These are phyloP conservation scores for Mesaphorura yosii DNA, from an alignment of 1,140 invertebrate species.

Conservation along the genomic window DNA sequence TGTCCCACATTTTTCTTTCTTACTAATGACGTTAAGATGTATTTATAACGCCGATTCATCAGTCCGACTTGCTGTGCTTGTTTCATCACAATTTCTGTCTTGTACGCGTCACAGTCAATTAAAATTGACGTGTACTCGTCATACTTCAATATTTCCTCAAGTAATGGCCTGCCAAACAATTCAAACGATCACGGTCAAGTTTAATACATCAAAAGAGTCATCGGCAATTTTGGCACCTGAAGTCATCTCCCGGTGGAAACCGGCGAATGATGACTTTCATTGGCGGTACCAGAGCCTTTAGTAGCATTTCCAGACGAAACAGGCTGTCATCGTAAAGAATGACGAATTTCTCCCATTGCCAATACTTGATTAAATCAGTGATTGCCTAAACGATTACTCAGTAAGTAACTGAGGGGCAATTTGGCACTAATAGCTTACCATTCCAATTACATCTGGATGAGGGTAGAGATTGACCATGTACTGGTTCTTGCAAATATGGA, in stretches of 20 bases:
- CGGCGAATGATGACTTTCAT: conserved; percentile 36
- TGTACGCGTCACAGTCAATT: conserved; percentile 58
- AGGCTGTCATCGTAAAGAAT: conserved; percentile 90
- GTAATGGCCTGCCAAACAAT: background rate
- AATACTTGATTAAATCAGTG: conserved; percentile 72
- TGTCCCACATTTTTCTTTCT: too few relatives aligned
- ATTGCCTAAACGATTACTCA: conserved; percentile 72
- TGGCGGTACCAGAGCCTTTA: conserved; percentile 74
- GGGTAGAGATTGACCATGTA: conserved; percentile 89
- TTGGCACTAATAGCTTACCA: too few relatives aligned
- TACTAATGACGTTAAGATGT: conserved; percentile 65
- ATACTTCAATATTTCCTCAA: background rate
- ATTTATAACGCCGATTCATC: conserved; percentile 59
- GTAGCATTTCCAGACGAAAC: conserved; percentile 78
- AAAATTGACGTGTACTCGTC: conserved; percentile 44
- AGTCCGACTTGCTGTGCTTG: conserved; percentile 75
- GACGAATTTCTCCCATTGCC: conserved; percentile 85
- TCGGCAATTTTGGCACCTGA: too few relatives aligned
- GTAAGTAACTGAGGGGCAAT: too few relatives aligned
- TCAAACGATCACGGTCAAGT: too few relatives aligned
- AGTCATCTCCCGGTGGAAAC: conserved; percentile 35
- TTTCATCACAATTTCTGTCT: conserved; percentile 51
- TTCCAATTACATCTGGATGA: conserved; percentile 75
- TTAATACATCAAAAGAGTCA: too few relatives aligned
- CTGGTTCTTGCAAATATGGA: conserved; percentile 66